phyloP scores from a whole-genome alignment of 2,797 vertebrate genomes.

The Characodon lateralis region DNA sequence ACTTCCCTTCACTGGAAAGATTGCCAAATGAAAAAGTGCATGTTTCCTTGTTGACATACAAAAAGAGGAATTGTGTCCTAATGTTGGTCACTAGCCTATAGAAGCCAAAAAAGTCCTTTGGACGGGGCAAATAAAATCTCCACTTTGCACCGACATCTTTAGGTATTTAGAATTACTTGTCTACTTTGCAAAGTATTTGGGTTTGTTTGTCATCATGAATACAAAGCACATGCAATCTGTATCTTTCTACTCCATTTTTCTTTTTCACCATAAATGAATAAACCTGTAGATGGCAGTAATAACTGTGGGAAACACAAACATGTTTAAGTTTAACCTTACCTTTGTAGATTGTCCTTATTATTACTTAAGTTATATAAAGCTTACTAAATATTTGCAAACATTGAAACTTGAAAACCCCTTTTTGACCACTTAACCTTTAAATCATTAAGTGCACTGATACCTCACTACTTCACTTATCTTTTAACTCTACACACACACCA shows the following conservation, averaged over 20 bases:
- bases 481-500: not conserved
- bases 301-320: not conserved
- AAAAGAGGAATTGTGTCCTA: constrained; percentile 69
- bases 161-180: not conserved
- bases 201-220: constrained; percentile 8
- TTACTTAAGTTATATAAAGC: not conserved
- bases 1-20: constrained; percentile 68
- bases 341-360: not conserved
- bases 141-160: constrained; percentile 23
- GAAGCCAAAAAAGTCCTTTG: constrained; percentile 13
- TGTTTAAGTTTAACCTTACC: constrained; percentile 8
- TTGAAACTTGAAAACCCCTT: not conserved
- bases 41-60: constrained; percentile 54
- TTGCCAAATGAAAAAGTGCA: constrained; percentile 73
- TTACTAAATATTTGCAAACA: not conserved
- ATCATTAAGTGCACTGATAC: too few relatives aligned
- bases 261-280: not conserved
- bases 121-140: constrained; percentile 7
- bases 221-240: not conserved
- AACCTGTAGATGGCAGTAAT: constrained; percentile 57
- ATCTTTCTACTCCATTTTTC: not conserved
- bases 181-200: not conserved
- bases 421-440: not conserved
- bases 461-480: not conserved
- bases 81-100: constrained; percentile 39